Percentiles rank a stretch among this genome's conserved stretches.
phyloP scores from a whole-genome alignment of 2,888 invertebrate genomes.

The Ceramica pisi region DNA sequence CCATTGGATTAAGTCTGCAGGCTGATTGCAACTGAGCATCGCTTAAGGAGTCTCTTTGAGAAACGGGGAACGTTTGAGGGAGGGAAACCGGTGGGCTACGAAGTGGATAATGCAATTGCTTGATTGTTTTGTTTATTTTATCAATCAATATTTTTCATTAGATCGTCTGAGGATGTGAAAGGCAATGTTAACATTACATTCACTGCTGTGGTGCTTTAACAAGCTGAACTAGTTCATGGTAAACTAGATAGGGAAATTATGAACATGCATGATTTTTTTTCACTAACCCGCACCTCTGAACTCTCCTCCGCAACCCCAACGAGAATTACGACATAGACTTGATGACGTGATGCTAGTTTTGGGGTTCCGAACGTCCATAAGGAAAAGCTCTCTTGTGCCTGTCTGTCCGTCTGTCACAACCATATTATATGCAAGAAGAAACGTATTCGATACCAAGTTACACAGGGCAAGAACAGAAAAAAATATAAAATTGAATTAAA shows the following conservation, averaged over 20 bases:
- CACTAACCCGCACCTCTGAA: too few relatives aligned
- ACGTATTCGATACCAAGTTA: too few relatives aligned
- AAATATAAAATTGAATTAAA: neutral
- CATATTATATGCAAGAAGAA: too few relatives aligned
- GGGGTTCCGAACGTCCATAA: too few relatives aligned
- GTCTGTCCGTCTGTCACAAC: too few relatives aligned
- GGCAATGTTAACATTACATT: neutral
- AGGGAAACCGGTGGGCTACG: neutral
- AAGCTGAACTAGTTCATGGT: neutral
- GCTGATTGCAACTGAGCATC: slow-evolving; percentile 78
- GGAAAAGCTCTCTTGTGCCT: too few relatives aligned
- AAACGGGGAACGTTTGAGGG: slow-evolving; percentile 23
- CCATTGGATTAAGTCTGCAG: slow-evolving; percentile 82
- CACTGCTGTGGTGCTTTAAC: neutral
- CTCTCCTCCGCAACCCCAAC: too few relatives aligned
- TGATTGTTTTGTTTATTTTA: slow-evolving; percentile 51
- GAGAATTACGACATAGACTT: too few relatives aligned
- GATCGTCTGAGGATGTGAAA: slow-evolving; percentile 2
- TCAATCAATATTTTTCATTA: slow-evolving; percentile 38
- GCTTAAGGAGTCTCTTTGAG: slow-evolving; percentile 60
- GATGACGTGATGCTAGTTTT: too few relatives aligned
- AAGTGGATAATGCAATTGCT: slow-evolving; percentile 32
- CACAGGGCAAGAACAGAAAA: too few relatives aligned
- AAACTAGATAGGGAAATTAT: neutral
- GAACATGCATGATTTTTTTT: too few relatives aligned